Evolutionary conservation across 2,888 invertebrate species (phyloP), one percentile per base, ranked within the genome.

Genomic region (Mythimna pallens): DNA sequence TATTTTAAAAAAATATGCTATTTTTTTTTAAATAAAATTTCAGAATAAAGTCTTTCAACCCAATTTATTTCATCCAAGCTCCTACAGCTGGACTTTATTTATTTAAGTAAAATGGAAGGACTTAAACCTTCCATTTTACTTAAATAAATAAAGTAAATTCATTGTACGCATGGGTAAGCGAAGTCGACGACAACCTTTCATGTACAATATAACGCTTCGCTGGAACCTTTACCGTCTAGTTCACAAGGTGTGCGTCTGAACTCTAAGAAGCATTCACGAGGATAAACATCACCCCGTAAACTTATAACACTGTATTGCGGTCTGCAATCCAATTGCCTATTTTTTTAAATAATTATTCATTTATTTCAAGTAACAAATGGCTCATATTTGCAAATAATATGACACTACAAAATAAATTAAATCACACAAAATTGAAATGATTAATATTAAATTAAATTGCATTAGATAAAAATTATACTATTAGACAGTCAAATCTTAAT

Each of bases 181-280:
- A 76, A 77, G 61, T 81, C 43, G 30, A 62, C 36, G 30, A 52
- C n/a, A 64, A 36, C 61, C 77, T 65, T 65, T 81, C 61, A 70
- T 43, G 50, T 77, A 30, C 17, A 52, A 10, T 54, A 52, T 55
- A 57, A 80, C 76, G 66, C 67, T 62, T 76, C 67, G 34, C 12
- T 65, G 55, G 25, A 75, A 62, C 25, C 40, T 47, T 55, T 22
- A n/a, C 10, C 65, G 14, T 65, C 40, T 50, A 25, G 59, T 34
- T 80, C 50, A 75, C 55, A 81, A 80, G 36, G 67, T 75, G 50
- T 65, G 43, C 52, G 52, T 65, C n/a, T 61, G 50, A 62, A 75
- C 36, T 62, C 61, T 62, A 52, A 52, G 36, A 66, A 62, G 76
- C 76, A 57, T 77, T 77, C 81, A 80, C 8, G 67, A 52, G 62